Conservation (phyloP, 2,797 vertebrate species). For the Argyrosomus regius region DNA sequence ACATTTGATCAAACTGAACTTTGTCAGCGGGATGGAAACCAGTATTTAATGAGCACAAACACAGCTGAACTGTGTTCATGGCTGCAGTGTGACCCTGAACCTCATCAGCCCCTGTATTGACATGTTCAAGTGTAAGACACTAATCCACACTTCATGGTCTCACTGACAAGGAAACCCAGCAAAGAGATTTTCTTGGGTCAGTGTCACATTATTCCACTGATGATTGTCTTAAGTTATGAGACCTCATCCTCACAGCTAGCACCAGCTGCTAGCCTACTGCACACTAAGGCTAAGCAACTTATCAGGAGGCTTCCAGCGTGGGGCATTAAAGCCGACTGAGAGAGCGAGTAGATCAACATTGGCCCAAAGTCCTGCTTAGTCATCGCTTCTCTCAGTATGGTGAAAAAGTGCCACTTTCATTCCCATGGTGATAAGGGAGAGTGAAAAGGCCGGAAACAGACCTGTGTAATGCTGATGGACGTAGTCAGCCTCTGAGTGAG, state of each 20-base stretch:
- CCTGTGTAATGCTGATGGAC: slow-evolving; percentile 79
- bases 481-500: slow-evolving; percentile 52
- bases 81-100: slow-evolving; percentile 11
- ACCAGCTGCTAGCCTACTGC: slow-evolving; percentile 31
- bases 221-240: slow-evolving; percentile 24
- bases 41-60: neutral
- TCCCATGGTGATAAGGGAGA: slow-evolving; percentile 63
- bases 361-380: slow-evolving; percentile 61
- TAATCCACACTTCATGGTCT: slow-evolving; percentile 40
- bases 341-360: slow-evolving; percentile 33
- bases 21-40: neutral
- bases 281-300: slow-evolving; percentile 56
- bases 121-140: slow-evolving; percentile 40
- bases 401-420: slow-evolving; percentile 66
- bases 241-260: slow-evolving; percentile 38
- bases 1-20: neutral
- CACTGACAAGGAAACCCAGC: neutral
- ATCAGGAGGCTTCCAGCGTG: slow-evolving; percentile 47
- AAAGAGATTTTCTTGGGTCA: slow-evolving; percentile 9
- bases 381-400: slow-evolving; percentile 48
- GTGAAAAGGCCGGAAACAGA: slow-evolving; percentile 67
- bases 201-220: slow-evolving; percentile 37
- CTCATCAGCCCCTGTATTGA: slow-evolving; percentile 3
- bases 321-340: slow-evolving; percentile 55
- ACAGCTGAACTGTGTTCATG: neutral